Evolutionary conservation across 2,888 invertebrate species (phyloP).

Genomic region (Ditylenchus weischeri): DNA sequence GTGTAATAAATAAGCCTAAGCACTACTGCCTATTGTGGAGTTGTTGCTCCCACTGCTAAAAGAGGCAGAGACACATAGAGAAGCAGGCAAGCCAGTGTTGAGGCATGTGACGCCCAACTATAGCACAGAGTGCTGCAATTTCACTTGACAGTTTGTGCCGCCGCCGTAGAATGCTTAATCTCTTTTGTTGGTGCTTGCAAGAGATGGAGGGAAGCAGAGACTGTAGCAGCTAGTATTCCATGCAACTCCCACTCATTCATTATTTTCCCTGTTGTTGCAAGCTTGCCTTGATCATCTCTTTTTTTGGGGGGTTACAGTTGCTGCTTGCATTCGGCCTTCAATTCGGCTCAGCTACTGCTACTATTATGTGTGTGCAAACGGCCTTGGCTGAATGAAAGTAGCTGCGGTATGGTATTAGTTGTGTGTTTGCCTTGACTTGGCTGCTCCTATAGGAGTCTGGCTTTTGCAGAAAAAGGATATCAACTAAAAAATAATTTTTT

Average conservation of each 20-base stretch:
- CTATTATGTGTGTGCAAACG: not conserved
- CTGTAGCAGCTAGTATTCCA: not conserved
- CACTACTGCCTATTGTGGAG: too few relatives aligned
- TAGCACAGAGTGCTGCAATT: conserved; percentile 2
- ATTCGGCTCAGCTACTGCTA: not conserved
- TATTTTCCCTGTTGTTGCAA: not conserved
- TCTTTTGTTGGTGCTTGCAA: conserved; percentile 6
- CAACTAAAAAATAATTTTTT: too few relatives aligned
- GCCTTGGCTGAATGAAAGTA: not conserved
- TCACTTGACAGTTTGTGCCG: conserved; percentile 3
- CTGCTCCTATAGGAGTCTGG: too few relatives aligned
- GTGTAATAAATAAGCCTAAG: too few relatives aligned
- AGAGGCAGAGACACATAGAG: too few relatives aligned
- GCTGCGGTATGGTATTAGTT: not conserved
- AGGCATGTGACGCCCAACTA: too few relatives aligned
- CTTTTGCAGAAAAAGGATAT: too few relatives aligned
- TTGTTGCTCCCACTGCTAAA: too few relatives aligned
- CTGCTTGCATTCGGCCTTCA: conserved; percentile 2
- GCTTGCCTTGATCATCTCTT: not conserved
- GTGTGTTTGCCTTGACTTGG: too few relatives aligned
- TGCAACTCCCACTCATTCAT: not conserved
- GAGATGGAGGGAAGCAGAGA: conserved; percentile 1
- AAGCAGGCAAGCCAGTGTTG: too few relatives aligned
- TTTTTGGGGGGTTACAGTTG: not conserved
- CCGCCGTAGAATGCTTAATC: conserved; percentile 5